A percentile compares a stretch with the other conserved stretches of the same genome.
Conservation (phyloP, 2,797 vertebrate species). For the Echiichthys vipera region DNA sequence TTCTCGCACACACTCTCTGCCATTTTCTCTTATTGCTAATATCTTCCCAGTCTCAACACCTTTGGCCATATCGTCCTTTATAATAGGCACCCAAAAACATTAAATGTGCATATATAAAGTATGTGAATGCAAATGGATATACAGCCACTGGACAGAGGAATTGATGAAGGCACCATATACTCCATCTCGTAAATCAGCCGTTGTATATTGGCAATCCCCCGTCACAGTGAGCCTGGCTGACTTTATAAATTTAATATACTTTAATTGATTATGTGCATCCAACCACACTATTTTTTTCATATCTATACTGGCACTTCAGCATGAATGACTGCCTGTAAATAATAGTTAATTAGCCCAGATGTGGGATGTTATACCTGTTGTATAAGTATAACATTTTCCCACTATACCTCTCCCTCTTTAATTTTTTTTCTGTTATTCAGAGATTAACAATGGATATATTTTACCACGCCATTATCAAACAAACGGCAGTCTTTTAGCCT, state of each 20-base stretch:
- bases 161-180: slow-evolving; percentile 49
- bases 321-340: slow-evolving; percentile 19
- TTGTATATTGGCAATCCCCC: slow-evolving; percentile 43
- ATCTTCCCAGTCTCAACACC: slow-evolving; percentile 1
- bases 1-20: not conserved
- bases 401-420: not conserved
- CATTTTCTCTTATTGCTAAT: slow-evolving; percentile 16
- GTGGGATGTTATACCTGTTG: not conserved
- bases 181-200: slow-evolving; percentile 38
- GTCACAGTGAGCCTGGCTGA: slow-evolving; percentile 26
- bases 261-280: slow-evolving; percentile 34
- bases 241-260: slow-evolving; percentile 50
- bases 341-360: not conserved
- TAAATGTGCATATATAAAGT: not conserved
- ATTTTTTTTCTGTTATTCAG: slow-evolving; percentile 18
- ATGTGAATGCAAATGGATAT: slow-evolving; percentile 43
- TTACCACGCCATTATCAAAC: slow-evolving; percentile 52
- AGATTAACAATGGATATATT: slow-evolving; percentile 30
- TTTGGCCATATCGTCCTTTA: slow-evolving; percentile 5
- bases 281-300: slow-evolving; percentile 23
- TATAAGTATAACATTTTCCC: not conserved
- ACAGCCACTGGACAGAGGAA: slow-evolving; percentile 39
- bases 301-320: slow-evolving; percentile 18
- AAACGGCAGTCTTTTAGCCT: slow-evolving; percentile 23
- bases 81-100: slow-evolving; percentile 11